Conservation (phyloP, 1,140 invertebrate species). For the Leptopilina clavipes region DNA sequence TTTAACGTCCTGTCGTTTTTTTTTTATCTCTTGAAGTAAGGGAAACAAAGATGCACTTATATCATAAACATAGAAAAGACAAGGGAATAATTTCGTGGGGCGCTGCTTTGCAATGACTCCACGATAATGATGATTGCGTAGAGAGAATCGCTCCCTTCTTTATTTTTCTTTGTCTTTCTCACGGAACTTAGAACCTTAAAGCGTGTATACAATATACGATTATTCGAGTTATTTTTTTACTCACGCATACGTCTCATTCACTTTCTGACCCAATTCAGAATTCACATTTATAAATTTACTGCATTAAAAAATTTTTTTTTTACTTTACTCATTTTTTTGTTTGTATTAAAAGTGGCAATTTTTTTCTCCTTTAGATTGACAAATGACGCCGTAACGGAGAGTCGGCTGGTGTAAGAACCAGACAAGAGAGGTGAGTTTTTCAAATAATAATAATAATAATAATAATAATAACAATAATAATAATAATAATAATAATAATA, state of each 20-base stretch:
- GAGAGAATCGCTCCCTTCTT: slow-evolving; percentile 38
- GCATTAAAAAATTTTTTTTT: too few species aligned
- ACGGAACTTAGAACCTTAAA: slow-evolving; percentile 8
- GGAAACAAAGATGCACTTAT: too few species aligned
- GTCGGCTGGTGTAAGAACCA: slow-evolving; percentile 68
- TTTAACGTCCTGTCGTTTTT: too few species aligned
- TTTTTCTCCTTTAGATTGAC: slow-evolving; percentile 66
- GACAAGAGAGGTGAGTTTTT: slow-evolving; percentile 65
- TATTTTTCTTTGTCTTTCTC: slow-evolving; percentile 39
- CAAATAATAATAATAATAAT: background rate
- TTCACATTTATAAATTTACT: too few species aligned
- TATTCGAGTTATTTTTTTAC: slow-evolving; percentile 21
- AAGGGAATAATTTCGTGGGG: slow-evolving; percentile 9
- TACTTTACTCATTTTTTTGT: too few species aligned
- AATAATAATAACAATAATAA: too few species aligned
- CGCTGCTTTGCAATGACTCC: slow-evolving; percentile 8
- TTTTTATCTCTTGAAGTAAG: background rate
- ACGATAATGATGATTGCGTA: slow-evolving; percentile 43
- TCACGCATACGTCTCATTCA: background rate
- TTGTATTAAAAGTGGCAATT: slow-evolving; percentile 29
- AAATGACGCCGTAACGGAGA: slow-evolving; percentile 71
- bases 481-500: too few species aligned
- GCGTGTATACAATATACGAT: too few species aligned
- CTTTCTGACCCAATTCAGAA: background rate
- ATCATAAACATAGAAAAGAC: background rate